Evolutionary conservation across 2,888 invertebrate genomes (phyloP).

Genomic region (Lamproptera curius): DNA sequence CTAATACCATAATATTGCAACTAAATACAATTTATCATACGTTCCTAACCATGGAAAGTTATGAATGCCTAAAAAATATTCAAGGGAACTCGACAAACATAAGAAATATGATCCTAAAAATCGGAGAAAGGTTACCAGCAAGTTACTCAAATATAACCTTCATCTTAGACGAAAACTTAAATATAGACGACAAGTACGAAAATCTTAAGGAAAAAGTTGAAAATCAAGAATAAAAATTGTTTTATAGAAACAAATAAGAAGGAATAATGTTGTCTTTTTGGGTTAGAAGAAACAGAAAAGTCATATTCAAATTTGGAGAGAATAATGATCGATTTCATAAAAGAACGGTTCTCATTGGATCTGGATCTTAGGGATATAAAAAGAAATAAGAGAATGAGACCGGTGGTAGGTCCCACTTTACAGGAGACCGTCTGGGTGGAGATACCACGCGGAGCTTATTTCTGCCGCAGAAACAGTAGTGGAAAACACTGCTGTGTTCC

Average conservation of each 20-base stretch:
- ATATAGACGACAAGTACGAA: background rate
- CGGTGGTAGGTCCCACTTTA: no score
- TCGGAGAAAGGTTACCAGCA: background rate
- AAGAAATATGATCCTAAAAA: background rate
- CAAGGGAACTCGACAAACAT: background rate
- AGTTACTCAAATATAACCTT: constrained; percentile 6
- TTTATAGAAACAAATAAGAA: constrained; percentile 3
- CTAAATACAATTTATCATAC: no score
- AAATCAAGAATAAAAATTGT: no score
- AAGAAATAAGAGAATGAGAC: constrained; percentile 22
- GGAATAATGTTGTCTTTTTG: constrained; percentile 20
- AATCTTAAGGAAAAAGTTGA: background rate
- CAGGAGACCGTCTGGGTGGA: no score
- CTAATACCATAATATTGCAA: background rate
- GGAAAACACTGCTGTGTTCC: no score
- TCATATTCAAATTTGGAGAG: constrained; percentile 12
- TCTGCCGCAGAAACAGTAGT: no score
- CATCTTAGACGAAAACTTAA: constrained; percentile 3
- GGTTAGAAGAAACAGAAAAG: constrained; percentile 14
- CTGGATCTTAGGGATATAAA: constrained; percentile 20
- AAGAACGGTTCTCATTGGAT: constrained; percentile 11
- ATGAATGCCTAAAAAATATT: background rate
- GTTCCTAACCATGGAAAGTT: background rate
- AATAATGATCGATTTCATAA: constrained; percentile 6
- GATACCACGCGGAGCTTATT: no score